These are phyloP conservation scores for Saccostrea echinata DNA, from an alignment of 1,140 invertebrate species.

Conservation along the genomic window DNA sequence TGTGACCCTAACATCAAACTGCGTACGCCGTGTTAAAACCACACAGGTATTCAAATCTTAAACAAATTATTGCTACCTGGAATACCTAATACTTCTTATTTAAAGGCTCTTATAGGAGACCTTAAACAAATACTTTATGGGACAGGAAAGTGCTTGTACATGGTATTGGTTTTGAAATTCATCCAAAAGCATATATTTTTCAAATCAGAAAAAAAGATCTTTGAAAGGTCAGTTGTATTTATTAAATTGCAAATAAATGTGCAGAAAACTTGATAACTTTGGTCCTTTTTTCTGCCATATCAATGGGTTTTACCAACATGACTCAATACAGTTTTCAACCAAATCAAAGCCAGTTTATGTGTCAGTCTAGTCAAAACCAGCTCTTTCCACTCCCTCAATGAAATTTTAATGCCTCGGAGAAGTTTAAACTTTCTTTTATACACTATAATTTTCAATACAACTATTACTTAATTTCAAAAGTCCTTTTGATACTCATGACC, in stretches of 20 bases:
- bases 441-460: constrained; percentile 23
- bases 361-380: not conserved
- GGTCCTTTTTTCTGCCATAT: constrained; percentile 30
- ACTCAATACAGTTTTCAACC: not conserved
- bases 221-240: constrained; percentile 16
- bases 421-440: constrained; percentile 22
- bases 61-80: constrained; percentile 34
- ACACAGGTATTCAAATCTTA: constrained; percentile 39
- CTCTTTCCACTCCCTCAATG: constrained; percentile 13
- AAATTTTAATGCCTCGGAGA: constrained; percentile 9
- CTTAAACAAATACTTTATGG: constrained; percentile 32
- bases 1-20: constrained; percentile 21
- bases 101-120: constrained; percentile 9
- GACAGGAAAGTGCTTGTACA: constrained; percentile 27
- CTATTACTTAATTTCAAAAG: constrained; percentile 2
- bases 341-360: not conserved
- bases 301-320: constrained; percentile 21
- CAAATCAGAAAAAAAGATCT: not conserved
- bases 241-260: constrained; percentile 27
- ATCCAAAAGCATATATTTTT: constrained; percentile 24
- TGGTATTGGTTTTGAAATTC: constrained; percentile 29
- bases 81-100: constrained; percentile 36
- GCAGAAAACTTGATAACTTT: constrained; percentile 33
- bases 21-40: constrained; percentile 26
- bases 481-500: constrained; percentile 16